Evolutionary conservation across 2,888 invertebrate species (phyloP).

Genomic region (Heteromurus nitidus): DNA sequence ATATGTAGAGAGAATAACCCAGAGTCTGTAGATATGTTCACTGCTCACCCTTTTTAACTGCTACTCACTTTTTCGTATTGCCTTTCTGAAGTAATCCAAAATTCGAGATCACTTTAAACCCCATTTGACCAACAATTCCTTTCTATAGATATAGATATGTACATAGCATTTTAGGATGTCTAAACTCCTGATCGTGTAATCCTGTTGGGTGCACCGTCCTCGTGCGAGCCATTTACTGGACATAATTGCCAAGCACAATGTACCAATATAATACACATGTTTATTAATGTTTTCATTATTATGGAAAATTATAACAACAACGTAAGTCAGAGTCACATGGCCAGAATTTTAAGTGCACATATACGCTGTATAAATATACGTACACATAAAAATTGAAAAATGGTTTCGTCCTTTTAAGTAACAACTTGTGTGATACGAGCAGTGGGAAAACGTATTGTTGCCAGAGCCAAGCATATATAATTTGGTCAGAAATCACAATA

Average conservation of each 20-base stretch:
- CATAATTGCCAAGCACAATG: background rate
- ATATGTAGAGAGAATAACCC: background rate
- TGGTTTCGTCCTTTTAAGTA: too few species aligned
- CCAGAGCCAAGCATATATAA: too few species aligned
- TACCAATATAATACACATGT: background rate
- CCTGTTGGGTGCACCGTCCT: too few species aligned
- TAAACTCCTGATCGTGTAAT: too few species aligned
- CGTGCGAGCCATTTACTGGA: background rate
- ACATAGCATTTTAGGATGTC: too few species aligned
- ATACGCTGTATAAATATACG: background rate
- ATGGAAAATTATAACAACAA: constrained; percentile 1
- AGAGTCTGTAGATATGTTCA: too few species aligned
- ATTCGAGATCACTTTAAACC: constrained; percentile 55
- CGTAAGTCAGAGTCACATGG: background rate
- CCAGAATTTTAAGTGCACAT: constrained; percentile 9
- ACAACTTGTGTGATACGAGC: too few species aligned
- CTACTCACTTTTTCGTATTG: background rate
- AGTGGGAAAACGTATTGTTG: too few species aligned
- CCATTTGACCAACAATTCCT: constrained; percentile 55
- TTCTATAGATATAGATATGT: background rate
- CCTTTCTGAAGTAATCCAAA: constrained; percentile 35
- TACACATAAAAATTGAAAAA: too few species aligned
- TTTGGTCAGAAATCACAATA: too few species aligned
- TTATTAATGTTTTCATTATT: background rate
- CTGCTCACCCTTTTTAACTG: too few species aligned